These are phyloP conservation scores for Conchocele bisecta DNA, from an alignment of 2,888 invertebrate species.

Conservation along the genomic window DNA sequence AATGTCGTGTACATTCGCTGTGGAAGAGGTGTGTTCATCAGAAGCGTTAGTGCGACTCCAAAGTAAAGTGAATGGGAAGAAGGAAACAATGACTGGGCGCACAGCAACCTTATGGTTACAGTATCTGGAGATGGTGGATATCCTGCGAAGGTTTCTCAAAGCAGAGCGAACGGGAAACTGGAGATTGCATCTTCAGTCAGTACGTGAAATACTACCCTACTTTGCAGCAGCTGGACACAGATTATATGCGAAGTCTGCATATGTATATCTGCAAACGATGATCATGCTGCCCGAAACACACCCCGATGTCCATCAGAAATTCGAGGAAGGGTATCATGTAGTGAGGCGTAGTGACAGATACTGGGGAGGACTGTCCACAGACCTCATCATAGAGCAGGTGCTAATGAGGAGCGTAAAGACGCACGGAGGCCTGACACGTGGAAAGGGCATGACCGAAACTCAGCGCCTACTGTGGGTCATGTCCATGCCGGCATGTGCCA, in stretches of 20 bases:
- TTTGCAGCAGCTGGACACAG: slow-evolving; percentile 59
- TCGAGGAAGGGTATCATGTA: slow-evolving; percentile 52
- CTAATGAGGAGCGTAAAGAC: slow-evolving; percentile 63
- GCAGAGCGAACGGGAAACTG: slow-evolving; percentile 38
- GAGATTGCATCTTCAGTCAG: slow-evolving; percentile 38
- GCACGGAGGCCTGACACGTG: slow-evolving; percentile 54
- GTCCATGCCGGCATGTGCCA: slow-evolving; percentile 53
- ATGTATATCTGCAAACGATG: slow-evolving; percentile 45
- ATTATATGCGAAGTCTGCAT: slow-evolving; percentile 42
- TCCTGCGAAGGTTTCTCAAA: slow-evolving; percentile 39
- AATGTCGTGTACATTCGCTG: not conserved
- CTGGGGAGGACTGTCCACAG: slow-evolving; percentile 66
- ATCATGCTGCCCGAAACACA: slow-evolving; percentile 15
- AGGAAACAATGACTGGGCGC: not conserved
- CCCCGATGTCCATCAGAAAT: slow-evolving; percentile 47
- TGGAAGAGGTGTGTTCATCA: not conserved
- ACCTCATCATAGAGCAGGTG: slow-evolving; percentile 66
- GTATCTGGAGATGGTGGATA: slow-evolving; percentile 52
- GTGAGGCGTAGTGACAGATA: slow-evolving; percentile 54
- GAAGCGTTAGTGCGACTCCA: not conserved
- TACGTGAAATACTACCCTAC: slow-evolving; percentile 42
- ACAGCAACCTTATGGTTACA: slow-evolving; percentile 44
- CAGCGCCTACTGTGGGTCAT: slow-evolving; percentile 60
- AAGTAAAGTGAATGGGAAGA: not conserved
- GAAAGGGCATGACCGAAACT: slow-evolving; percentile 50